These are phyloP conservation scores for Etheostoma spectabile DNA, from an alignment of 2,113 vertebrate genomes.

Conservation along the genomic window DNA sequence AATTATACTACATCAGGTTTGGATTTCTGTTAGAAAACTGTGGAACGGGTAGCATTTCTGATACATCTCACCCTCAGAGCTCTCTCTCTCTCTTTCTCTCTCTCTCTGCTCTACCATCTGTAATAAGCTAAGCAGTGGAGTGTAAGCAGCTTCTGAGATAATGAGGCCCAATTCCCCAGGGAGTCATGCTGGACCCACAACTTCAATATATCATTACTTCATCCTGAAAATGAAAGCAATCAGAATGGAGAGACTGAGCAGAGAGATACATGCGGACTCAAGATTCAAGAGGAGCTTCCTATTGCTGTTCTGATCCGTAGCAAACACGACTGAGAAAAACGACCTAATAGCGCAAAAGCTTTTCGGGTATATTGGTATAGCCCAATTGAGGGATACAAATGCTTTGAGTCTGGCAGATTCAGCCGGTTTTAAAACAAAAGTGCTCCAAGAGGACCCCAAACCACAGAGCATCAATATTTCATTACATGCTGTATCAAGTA, in stretches of 20 bases:
- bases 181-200: slow-evolving; percentile 64
- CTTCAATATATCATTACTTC: slow-evolving; percentile 62
- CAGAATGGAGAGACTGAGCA: slow-evolving; percentile 41
- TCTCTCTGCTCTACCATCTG: slow-evolving; percentile 62
- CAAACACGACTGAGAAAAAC: slow-evolving; percentile 33
- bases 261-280: slow-evolving; percentile 11
- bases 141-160: slow-evolving; percentile 80
- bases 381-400: slow-evolving; percentile 14
- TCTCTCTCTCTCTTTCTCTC: slow-evolving; percentile 12
- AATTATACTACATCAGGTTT: slow-evolving; percentile 66
- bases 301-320: slow-evolving; percentile 14
- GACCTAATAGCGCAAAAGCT: slow-evolving; percentile 23
- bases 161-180: slow-evolving; percentile 72
- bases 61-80: slow-evolving; percentile 22
- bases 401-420: neutral
- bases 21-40: slow-evolving; percentile 44
- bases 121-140: slow-evolving; percentile 80
- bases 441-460: slow-evolving; percentile 25
- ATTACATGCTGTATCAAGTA: slow-evolving; percentile 38
- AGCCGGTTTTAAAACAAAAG: slow-evolving; percentile 29
- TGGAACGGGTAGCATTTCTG: slow-evolving; percentile 44
- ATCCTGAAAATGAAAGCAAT: slow-evolving; percentile 67
- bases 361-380: slow-evolving; percentile 21
- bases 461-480: slow-evolving; percentile 55
- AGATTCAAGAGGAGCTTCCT: slow-evolving; percentile 26